Base-by-base conservation (phyloP, 2,888 invertebrate genomes). In the Hypsopygia costalis region DNA sequence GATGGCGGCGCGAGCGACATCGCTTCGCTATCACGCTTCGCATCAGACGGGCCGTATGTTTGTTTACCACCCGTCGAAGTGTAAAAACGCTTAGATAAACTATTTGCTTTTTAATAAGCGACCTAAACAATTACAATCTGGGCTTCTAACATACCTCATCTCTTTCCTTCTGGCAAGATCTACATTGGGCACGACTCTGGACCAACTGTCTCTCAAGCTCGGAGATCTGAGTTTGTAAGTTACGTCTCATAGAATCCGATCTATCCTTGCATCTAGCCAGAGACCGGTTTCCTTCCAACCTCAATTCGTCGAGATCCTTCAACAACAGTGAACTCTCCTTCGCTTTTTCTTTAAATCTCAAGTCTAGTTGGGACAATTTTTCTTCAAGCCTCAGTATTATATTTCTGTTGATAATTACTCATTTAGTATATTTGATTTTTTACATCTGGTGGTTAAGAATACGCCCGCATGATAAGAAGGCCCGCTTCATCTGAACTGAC, bases 131-230 rank as follows among this genome's bases (percentile, higher is more conserved):
- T n/a, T n/a, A n/a, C n/a, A 16, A 4, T 4, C 16, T 16, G 16
- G 4, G 4, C 16, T 16, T 16, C 4, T 16, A n/a, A 16, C 16
- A 16, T 46, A 86, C 86, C 55, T 86, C 83, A 36, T 87, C 83
- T 25, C 83, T 65, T 41, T 87, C 86, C 50, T 83, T 87, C 45
- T 83, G 81, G 36, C 70, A 77, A 3, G 77, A 62, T 36, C 69
- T 62, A 34, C 74, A 75, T 43, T 81, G 81, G 0, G 86, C 87
- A 6, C 86, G 65, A 36, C 77, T 82, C 31, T 81, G 74, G 32
- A 80, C 67, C 32, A 87, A 51, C 47, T 86, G 83, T n/a, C 76
- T 56, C 47, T 87, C 86, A 1, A 87, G 51, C 34, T 82, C 83
- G 0, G 83, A 72, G 29, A 87, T 71, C 46, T 86, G 86, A 0